Conservation (phyloP, 2,797 vertebrate species). For the Vultur gryphus region DNA sequence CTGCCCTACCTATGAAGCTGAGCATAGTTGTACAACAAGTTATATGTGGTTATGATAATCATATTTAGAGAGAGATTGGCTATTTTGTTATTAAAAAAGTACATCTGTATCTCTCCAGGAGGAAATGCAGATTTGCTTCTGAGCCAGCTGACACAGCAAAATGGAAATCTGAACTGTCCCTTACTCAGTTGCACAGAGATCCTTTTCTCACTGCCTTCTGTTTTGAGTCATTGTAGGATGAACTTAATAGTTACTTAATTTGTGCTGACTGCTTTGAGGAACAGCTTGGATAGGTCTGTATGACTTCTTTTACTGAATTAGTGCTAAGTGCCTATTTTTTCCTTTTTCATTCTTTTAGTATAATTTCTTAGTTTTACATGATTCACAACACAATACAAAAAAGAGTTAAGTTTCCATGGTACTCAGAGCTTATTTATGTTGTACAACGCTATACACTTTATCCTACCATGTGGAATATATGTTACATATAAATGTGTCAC, state of each 20-base stretch:
- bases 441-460: not conserved
- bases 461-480: not conserved
- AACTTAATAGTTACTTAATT: not conserved
- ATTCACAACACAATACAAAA: not conserved
- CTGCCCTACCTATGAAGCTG: slow-evolving; percentile 49
- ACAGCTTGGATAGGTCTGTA: not conserved
- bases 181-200: slow-evolving; percentile 7
- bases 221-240: not conserved
- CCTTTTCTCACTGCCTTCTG: not conserved
- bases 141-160: slow-evolving; percentile 52
- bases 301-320: not conserved
- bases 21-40: slow-evolving; percentile 22
- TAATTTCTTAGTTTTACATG: not conserved
- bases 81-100: slow-evolving; percentile 57
- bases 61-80: slow-evolving; percentile 58
- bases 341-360: not conserved
- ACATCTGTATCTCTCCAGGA: slow-evolving; percentile 57
- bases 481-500: not conserved
- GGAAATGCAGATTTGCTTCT: slow-evolving; percentile 32
- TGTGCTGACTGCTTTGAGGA: not conserved
- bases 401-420: not conserved
- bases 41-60: slow-evolving; percentile 64
- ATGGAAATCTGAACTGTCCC: slow-evolving; percentile 3
- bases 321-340: not conserved
- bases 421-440: not conserved